phyloP scores from a whole-genome alignment of 2,888 invertebrate genomes.

The Eristalinus aeneus region DNA sequence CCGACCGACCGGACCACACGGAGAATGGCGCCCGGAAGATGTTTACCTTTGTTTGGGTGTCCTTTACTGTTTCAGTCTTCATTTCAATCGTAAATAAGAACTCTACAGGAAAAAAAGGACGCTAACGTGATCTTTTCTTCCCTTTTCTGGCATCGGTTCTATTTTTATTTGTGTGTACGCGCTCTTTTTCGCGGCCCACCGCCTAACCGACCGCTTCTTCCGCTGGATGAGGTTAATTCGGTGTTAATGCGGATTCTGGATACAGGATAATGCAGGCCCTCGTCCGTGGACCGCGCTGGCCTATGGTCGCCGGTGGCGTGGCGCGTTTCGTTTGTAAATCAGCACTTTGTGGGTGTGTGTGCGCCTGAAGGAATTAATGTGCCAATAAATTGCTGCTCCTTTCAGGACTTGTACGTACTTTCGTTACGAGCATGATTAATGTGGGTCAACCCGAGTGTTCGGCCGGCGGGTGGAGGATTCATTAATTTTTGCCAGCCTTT shows the following conservation, averaged over 20 bases:
- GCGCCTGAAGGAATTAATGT: conserved; percentile 32
- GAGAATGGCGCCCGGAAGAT: background rate
- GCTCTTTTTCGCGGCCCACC: background rate
- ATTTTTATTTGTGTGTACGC: conserved; percentile 26
- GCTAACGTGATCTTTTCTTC: conserved; percentile 4
- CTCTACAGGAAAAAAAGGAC: conserved; percentile 2
- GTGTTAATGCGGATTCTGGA: conserved; percentile 38
- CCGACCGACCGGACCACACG: background rate
- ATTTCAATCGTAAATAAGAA: background rate
- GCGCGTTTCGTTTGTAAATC: conserved; percentile 38
- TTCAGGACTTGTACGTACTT: conserved; percentile 37
- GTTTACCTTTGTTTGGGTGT: conserved; percentile 47
- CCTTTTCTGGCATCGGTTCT: conserved; percentile 1
- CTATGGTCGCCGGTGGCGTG: background rate
- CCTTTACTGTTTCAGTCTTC: background rate
- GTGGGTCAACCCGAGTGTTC: conserved; percentile 20
- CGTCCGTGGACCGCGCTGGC: too few relatives aligned
- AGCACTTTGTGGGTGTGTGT: conserved; percentile 9
- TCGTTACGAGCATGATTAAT: conserved; percentile 39
- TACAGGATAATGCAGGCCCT: background rate
- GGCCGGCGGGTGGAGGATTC: background rate
- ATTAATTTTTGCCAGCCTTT: conserved; percentile 20
- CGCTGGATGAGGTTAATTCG: conserved; percentile 46
- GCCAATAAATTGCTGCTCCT: conserved; percentile 56
- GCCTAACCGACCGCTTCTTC: background rate